Base-by-base conservation (phyloP, 2,113 vertebrate genomes). In the Thymallus thymallus region DNA sequence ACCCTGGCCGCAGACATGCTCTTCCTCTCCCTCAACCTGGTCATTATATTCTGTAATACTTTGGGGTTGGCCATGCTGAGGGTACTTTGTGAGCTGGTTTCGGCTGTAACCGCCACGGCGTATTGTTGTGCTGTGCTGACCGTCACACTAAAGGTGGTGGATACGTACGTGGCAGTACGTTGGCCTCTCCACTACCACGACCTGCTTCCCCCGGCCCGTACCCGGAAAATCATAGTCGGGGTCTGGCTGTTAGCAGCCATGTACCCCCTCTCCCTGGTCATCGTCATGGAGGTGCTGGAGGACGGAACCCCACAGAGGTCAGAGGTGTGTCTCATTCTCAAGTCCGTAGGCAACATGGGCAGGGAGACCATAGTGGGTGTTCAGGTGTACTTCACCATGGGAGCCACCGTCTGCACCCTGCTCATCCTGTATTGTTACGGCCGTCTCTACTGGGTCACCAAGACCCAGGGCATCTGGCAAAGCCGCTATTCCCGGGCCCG, bases 391-490 rank as follows among this genome's bases (percentile, higher is more conserved):
- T 90, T 92, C 24, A 76, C 91, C 1, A 78, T 91, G 0, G 68
- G 81, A 0, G 88, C 89, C 12, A 13, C 88, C 20, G 60, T 94
- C 24, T 94, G 94, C 32, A 58, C 83, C 2, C 0, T 65, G 0
- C 78, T 95, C 68, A 93, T 94, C 75, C 63, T 86, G 16, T 94
- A 90, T 88, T 95, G 93, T 82, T 95, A 94, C 76, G 76, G 92
- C 60, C 91, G 85, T 56, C 90, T 95, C 35, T 95, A 93, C 76
- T 80, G 87, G 82, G 86, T 93, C 5, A 93, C 94, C 22, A 92
- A 80, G 82, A 90, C 84, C 41, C 93, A 93, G 2, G 92, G 93
- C 5, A 92, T 93, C 77, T 94, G 93, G 88, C 76, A 80, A 14
- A 93, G 67, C 6, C 91, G 92, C 56, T 93, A 90, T 80, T 95